A percentile compares a stretch with the other conserved stretches of the same genome.
Conservation (phyloP, 2,888 invertebrate genomes). For the Doris montereyensis region DNA sequence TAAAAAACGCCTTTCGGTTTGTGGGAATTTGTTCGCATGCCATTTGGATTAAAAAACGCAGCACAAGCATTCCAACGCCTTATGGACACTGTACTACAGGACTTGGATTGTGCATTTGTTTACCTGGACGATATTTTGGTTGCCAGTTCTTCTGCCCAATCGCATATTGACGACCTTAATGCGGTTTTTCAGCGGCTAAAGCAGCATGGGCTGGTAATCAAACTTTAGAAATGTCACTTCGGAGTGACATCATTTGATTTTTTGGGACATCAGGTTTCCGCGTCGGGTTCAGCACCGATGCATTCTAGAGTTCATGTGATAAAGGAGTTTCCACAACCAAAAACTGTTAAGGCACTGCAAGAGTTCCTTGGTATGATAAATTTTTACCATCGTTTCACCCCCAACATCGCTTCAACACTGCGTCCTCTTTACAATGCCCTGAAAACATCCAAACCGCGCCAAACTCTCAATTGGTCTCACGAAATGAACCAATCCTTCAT, state of each 20-base stretch:
- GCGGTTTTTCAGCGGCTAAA: neutral
- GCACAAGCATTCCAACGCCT: slow-evolving; percentile 26
- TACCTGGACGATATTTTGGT: neutral
- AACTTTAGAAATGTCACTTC: neutral
- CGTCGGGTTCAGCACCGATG: neutral
- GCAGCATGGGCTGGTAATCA: neutral
- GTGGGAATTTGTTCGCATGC: too few species aligned
- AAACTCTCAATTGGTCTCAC: neutral
- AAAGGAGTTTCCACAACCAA: neutral
- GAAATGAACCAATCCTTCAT: slow-evolving; percentile 12
- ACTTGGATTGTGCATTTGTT: neutral
- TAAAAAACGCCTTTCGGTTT: slow-evolving; percentile 25
- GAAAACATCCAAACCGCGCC: neutral
- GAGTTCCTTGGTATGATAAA: too few species aligned
- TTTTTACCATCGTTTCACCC: slow-evolving; percentile 20
- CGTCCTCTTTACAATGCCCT: neutral
- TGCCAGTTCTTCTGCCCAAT: neutral
- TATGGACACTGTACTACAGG: slow-evolving; percentile 4
- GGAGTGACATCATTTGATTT: neutral
- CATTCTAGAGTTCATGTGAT: neutral
- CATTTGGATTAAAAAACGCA: slow-evolving; percentile 10
- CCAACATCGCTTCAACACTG: neutral
- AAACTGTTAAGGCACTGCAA: too few species aligned
- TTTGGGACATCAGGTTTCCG: neutral
- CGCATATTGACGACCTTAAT: neutral